Base-by-base conservation (phyloP, 2,797 vertebrate species). In the Coregonus suidteri region DNA sequence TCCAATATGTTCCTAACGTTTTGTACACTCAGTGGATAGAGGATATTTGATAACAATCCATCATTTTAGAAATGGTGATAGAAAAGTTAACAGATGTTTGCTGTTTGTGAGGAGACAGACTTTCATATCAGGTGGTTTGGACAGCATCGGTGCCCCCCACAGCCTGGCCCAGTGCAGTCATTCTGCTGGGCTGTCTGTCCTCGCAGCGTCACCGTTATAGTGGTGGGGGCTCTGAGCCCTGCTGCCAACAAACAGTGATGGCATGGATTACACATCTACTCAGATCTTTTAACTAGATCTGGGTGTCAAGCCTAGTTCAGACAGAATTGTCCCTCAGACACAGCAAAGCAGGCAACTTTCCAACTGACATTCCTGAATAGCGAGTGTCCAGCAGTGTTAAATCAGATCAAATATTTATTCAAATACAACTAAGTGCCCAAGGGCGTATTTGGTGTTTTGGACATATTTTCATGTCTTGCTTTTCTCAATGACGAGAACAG, bases 171-270 rank as follows among this genome's bases (percentile, higher is more conserved):
- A 97, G 89, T 0, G 94, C 86, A 76, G 92, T 91, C 77, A 94
- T 83, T 31, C 95, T 93, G 89, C 90, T 92, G 0, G 96, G 95
- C 86, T 97, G 97, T 1, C 86, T 97, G 97, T 1, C 96, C 96
- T 73, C 96, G 93, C 71, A 99, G 93, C 0, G 96, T 98, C 92
- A 98, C 96, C 0, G 96, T 98, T 79, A 98, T 98, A 75, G 96
- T 96, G 1, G 96, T 96, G 0, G 97, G 96, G 7, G 95, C 95
- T 92, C 98, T 99, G 85, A 97, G 92, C 83, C 96, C 97, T 96
- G 89, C 80, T 86, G 82, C 86, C 80, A 86, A 89, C 89, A 93
- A 30, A 54, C 71, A 53, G 4, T 31, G 14, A 72, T 25, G 34
- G 34, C 66, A 68, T 7, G 66, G 59, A 20, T 69, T 25, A 47